Evolutionary conservation across 2,888 invertebrate genomes (phyloP).

Genomic region (Chymomyza procnemis): DNA sequence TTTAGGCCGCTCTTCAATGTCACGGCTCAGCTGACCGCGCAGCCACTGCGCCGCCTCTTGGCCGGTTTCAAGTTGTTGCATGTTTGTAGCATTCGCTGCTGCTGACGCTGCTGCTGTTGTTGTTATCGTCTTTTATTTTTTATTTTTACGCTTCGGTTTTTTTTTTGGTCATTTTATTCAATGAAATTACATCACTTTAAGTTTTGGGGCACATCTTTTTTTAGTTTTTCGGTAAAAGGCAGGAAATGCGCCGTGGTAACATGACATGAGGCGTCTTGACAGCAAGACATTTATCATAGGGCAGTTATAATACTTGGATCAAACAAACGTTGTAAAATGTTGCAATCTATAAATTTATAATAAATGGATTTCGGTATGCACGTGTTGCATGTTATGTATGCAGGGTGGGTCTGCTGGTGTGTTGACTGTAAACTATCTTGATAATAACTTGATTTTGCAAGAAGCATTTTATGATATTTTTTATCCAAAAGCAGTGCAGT

Average conservation of each 20-base stretch:
- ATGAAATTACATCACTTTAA: conserved; percentile 57
- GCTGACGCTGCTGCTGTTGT: conserved; percentile 1
- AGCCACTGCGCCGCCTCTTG: neutral
- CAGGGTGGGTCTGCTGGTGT: too few species aligned
- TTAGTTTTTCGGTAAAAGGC: conserved; percentile 26
- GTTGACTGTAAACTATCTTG: too few species aligned
- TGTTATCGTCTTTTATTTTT: conserved; percentile 4
- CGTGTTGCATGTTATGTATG: too few species aligned
- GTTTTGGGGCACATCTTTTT: conserved; percentile 10
- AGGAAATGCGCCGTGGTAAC: conserved; percentile 47
- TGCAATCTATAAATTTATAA: neutral
- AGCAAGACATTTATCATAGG: conserved; percentile 25
- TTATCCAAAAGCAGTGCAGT: too few species aligned
- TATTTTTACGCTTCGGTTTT: conserved; percentile 7
- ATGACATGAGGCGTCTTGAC: neutral
- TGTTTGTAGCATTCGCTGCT: neutral
- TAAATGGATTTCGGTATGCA: too few species aligned
- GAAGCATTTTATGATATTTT: too few species aligned
- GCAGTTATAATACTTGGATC: neutral
- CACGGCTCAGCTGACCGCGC: conserved; percentile 47
- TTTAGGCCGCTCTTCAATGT: conserved; percentile 70
- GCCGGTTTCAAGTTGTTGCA: neutral
- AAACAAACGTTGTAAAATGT: neutral
- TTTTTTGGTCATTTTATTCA: conserved; percentile 55
- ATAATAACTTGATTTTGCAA: too few species aligned